These are phyloP conservation scores for Dreissena rostriformis DNA, from an alignment of 1,140 invertebrate species.

Conservation along the genomic window DNA sequence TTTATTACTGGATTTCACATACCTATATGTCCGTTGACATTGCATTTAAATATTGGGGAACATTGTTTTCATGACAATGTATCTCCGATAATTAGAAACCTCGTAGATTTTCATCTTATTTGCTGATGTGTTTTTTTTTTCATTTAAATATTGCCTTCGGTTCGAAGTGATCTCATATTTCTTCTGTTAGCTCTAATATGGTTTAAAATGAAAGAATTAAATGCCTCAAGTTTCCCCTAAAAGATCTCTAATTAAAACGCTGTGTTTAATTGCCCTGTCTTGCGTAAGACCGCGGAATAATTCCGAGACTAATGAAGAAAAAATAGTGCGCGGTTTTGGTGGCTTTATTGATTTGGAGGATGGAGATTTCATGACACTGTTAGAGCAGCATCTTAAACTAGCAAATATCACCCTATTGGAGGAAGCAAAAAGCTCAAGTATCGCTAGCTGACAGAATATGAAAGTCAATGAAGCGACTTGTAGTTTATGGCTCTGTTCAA, in stretches of 20 bases:
- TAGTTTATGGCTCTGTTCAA: constrained; percentile 22
- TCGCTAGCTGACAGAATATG: constrained; percentile 42
- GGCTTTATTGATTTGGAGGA: neutral
- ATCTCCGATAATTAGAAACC: too few species aligned
- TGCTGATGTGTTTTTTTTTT: too few species aligned
- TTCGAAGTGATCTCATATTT: too few species aligned
- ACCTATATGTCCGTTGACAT: too few species aligned
- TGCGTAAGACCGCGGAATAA: neutral
- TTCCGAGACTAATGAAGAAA: neutral
- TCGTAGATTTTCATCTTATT: too few species aligned
- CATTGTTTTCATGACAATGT: too few species aligned
- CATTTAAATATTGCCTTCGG: too few species aligned
- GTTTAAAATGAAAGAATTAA: too few species aligned
- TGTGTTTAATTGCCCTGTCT: neutral
- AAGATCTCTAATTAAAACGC: neutral
- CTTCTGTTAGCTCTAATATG: too few species aligned
- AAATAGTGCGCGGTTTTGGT: neutral
- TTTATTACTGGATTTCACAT: too few species aligned
- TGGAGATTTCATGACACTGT: constrained; percentile 1
- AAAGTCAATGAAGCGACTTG: constrained; percentile 42
- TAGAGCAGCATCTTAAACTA: constrained; percentile 5
- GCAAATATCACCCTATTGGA: neutral
- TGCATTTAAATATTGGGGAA: too few species aligned
- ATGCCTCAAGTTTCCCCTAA: neutral
- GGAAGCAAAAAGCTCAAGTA: neutral